A percentile compares a stretch with the other conserved stretches of the same genome.
Conservation (phyloP, 2,113 vertebrate species). For the Ariopsis seemanni region DNA sequence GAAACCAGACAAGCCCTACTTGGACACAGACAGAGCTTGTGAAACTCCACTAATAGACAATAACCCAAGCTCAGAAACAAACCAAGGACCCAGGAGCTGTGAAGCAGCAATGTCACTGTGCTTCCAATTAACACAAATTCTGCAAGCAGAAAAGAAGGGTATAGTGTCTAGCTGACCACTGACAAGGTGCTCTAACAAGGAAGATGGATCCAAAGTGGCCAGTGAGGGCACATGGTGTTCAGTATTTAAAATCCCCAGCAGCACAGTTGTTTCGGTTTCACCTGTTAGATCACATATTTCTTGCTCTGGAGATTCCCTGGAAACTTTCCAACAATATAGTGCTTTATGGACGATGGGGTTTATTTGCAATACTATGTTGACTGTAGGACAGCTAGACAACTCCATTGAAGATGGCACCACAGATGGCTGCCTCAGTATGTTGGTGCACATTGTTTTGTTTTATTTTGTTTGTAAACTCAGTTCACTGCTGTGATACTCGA, state of each 20-base stretch:
- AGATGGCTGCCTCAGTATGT: too few species aligned
- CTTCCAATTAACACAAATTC: background rate
- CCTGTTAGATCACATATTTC: background rate
- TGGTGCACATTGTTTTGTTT: too few species aligned
- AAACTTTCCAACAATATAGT: background rate
- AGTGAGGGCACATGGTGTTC: background rate
- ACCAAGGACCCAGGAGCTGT: background rate
- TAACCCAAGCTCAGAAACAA: background rate
- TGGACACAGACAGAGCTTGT: background rate
- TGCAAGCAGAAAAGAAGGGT: background rate
- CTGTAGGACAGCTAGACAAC: background rate
- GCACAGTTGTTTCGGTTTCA: background rate
- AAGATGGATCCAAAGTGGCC: background rate
- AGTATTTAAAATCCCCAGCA: background rate
- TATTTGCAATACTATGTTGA: background rate
- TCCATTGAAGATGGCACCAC: too few species aligned
- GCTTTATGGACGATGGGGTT: background rate
- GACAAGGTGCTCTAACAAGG: background rate
- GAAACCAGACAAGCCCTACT: background rate
- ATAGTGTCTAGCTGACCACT: background rate
- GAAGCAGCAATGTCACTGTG: background rate
- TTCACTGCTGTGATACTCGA: too few species aligned
- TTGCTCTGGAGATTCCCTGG: background rate
- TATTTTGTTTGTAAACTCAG: too few species aligned
- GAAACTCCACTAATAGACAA: background rate